These are phyloP conservation scores for Alexandromys fortis DNA, from an alignment of 2,113 vertebrate species.

Conservation along the genomic window DNA sequence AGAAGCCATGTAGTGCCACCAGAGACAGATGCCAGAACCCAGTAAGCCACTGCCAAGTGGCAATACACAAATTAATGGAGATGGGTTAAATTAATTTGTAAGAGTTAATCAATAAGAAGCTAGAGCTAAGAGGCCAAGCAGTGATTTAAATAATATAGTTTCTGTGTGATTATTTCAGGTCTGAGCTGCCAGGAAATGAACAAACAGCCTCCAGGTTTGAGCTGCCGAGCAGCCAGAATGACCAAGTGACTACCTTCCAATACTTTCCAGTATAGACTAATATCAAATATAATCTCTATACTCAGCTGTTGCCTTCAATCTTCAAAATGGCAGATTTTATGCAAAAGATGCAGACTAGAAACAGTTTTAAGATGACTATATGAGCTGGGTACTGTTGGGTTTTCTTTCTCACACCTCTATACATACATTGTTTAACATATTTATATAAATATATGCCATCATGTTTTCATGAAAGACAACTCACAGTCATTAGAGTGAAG, in stretches of 20 bases:
- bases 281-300: background rate
- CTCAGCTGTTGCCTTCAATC: conserved; percentile 2
- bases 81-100: too few species aligned
- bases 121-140: too few species aligned
- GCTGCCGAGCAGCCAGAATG: too few species aligned
- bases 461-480: background rate
- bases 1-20: too few species aligned
- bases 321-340: background rate
- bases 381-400: background rate
- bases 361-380: background rate
- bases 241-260: too few species aligned
- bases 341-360: background rate
- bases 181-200: too few species aligned
- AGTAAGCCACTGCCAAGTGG: too few species aligned
- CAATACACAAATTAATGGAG: too few species aligned
- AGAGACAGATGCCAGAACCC: too few species aligned
- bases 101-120: too few species aligned
- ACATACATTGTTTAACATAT: background rate
- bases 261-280: background rate
- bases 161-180: too few species aligned
- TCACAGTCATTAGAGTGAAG: background rate
- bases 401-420: background rate
- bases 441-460: background rate
- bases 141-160: too few species aligned
- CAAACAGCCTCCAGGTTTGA: background rate